Base-by-base conservation (phyloP, 2,797 vertebrate genomes). In the Helicolenus hilgendorfi region DNA sequence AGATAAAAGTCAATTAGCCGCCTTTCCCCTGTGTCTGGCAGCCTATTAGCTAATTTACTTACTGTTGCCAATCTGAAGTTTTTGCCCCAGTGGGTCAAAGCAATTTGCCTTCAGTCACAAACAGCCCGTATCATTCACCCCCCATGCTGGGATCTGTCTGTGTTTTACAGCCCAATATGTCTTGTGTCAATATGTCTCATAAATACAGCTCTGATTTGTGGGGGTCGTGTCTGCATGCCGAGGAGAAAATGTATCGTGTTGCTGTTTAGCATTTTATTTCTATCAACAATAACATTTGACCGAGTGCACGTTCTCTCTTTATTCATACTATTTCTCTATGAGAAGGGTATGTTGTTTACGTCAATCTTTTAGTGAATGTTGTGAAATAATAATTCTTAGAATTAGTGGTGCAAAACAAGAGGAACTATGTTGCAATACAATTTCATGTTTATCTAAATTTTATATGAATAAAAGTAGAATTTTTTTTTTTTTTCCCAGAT, bases 1-100 rank as follows among this genome's bases (percentile, higher is more conserved):
- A 90, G 86, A 93, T 87, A 93, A 92, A 89, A 78, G 81, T 77
- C 82, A 92, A 94, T 93, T 92, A 89, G 56, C 13, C 55, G 2
- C 59, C 72, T 56, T 20, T 63, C 71, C 65, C 18, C 15, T 60
- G 65, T 72, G 87, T 91, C 89, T 91, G 73, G 33, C 24, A 79
- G 70, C 55, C n/a, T 36, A 11, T 62, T 55, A 73, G 71, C 58
- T 93, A 84, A 95, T 95, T 96, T 89, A 89, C 85, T 95, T 92
- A 89, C 38, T 73, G 58, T 73, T 87, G 81, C 53, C 76, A 78
- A 77, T 94, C 67, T 7, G 77, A 67, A 58, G 58, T 68, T 77
- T 77, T 81, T 72, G 58, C 36, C 91, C 87, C 60, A 14, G 73
- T 56, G 81, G 91, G 85, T 91, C 83, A 94, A 93, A 93, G 87